Evolutionary conservation across 2,113 vertebrate species (phyloP).

Genomic region (Gobiocypris rarus): DNA sequence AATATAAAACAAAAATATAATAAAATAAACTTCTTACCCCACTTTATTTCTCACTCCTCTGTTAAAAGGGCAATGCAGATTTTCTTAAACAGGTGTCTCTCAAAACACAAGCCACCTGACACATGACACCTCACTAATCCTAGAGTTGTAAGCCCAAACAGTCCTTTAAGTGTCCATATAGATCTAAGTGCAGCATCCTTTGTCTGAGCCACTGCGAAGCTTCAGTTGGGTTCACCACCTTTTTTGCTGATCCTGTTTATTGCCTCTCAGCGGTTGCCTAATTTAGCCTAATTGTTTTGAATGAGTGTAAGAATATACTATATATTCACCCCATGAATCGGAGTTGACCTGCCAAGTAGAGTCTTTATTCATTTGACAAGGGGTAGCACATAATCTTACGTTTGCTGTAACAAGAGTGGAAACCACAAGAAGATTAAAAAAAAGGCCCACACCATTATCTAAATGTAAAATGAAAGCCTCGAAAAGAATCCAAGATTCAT

Average conservation of each 20-base stretch:
- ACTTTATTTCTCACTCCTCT: not conserved
- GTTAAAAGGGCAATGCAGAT: conserved; percentile 39
- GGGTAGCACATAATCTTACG: no score
- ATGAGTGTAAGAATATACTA: not conserved
- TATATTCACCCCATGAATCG: not conserved
- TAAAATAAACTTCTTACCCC: not conserved
- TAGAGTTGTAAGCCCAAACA: conserved; percentile 66
- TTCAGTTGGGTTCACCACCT: conserved; percentile 20
- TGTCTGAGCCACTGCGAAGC: conserved; percentile 64
- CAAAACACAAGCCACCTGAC: conserved; percentile 65
- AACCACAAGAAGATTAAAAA: not conserved
- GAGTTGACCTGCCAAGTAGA: not conserved
- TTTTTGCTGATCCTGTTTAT: conserved; percentile 36
- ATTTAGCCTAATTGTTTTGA: conserved; percentile 44
- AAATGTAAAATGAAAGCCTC: no score
- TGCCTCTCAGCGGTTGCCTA: conserved; percentile 21
- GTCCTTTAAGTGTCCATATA: conserved; percentile 66
- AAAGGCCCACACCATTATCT: not conserved
- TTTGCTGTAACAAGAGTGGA: not conserved
- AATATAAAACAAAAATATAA: not conserved
- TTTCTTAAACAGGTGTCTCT: conserved; percentile 68
- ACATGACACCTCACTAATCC: conserved; percentile 75
- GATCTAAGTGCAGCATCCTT: conserved; percentile 66
- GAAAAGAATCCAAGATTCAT: not conserved
- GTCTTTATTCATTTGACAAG: not conserved